Base-by-base conservation (phyloP, 2,113 vertebrate genomes). In the Platanista minor region DNA sequence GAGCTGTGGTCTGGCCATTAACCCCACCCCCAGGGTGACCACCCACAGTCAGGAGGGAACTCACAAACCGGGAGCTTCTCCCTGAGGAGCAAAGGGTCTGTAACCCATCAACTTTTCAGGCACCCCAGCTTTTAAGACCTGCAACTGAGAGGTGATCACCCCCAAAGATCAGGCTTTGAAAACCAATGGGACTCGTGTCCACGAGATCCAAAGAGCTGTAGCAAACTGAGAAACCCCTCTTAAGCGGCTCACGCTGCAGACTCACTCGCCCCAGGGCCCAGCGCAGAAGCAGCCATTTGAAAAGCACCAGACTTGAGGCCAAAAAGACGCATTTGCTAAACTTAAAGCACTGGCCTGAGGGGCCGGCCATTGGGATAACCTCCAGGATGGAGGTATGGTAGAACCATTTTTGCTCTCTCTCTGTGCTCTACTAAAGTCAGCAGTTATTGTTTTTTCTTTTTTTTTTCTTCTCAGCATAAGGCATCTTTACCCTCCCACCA, bases 341-440 rank as follows among this genome's bases (percentile, higher is more conserved):
- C 9, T 2, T 14, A 61, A 25, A 61, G 39, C 10, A 8, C 7
- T 20, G 4, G 39, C 77, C 78, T 72, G 41, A n/a, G 49, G 27
- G 8, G 31, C n/a, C 1, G 2, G 39, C 49, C 23, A 0, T 23
- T 3, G 39, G 39, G 52, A 49, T 1, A 8, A 31, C 39, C 72
- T 9, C 9, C 41, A 13, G 8, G 31, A 67, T 2, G 6, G 46
- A 14, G n/a, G 8, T n/a, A 14, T 8, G n/a, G 75, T n/a, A 20
- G 46, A 21, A 5, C 27, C 49, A 41, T n/a, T 57, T 69, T 8
- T 23, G 29, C 12, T 1, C 46, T 69, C 20, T 41, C 62, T 61
- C 17, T 33, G 25, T 49, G 46, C 74, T 62, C 52, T 33, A 33
- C 57, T 20, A 52, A 66, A 6, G 43, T 75, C 39, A 31, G 46